phyloP scores from a whole-genome alignment of 2,797 vertebrate genomes.

The Fundulus diaphanus region DNA sequence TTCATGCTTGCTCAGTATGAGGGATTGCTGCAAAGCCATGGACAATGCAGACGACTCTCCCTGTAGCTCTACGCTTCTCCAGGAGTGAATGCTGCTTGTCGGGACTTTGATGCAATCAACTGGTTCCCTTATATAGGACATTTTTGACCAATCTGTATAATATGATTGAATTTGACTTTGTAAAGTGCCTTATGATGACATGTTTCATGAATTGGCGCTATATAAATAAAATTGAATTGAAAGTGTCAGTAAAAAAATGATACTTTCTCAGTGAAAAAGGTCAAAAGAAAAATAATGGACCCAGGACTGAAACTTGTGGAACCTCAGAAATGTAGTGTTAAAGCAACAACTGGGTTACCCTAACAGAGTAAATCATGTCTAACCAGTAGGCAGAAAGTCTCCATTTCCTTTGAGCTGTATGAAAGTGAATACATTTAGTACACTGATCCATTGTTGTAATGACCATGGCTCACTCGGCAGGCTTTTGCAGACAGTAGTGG shows the following conservation, averaged over 20 bases:
- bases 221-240: too few species aligned
- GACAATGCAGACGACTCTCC: too few species aligned
- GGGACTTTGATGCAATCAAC: too few species aligned
- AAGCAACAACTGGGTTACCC: not conserved
- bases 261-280: not conserved
- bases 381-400: not conserved
- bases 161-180: too few species aligned
- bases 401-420: not conserved
- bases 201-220: too few species aligned
- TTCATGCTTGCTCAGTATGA: too few species aligned
- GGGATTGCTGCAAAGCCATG: too few species aligned
- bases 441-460: slow-evolving; percentile 33
- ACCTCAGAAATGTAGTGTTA: not conserved
- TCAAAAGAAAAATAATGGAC: not conserved
- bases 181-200: too few species aligned
- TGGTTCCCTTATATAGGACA: too few species aligned
- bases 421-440: slow-evolving; percentile 12
- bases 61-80: too few species aligned
- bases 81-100: too few species aligned
- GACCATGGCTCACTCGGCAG: slow-evolving; percentile 43
- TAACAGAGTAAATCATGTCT: not conserved
- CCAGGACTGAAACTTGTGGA: not conserved
- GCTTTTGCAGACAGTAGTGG: slow-evolving; percentile 56
- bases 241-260: not conserved
- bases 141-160: too few species aligned